Conservation (phyloP, 2,113 vertebrate species). For the Crotophaga sulcirostris region DNA sequence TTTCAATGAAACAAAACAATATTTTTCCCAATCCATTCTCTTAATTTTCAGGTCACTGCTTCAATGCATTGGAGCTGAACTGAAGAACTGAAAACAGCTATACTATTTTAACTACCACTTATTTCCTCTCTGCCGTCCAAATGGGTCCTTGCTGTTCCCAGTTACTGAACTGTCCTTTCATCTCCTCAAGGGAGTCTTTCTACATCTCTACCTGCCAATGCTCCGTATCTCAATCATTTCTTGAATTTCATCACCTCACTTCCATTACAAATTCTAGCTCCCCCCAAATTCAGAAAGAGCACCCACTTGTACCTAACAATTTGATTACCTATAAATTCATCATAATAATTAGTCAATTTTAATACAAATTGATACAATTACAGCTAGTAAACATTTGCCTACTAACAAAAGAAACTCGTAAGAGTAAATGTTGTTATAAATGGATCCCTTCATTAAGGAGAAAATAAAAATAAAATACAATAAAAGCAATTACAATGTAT, state of each 20-base stretch:
- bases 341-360: too few relatives aligned
- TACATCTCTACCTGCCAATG: background rate
- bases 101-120: conserved; percentile 1
- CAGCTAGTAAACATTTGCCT: background rate
- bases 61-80: background rate
- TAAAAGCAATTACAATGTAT: background rate
- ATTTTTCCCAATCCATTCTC: background rate
- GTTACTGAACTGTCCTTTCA: conserved; percentile 32
- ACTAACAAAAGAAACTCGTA: background rate
- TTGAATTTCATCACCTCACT: background rate
- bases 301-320: background rate
- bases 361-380: background rate
- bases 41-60: conserved; percentile 1
- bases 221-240: background rate
- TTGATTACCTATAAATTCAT: too few relatives aligned
- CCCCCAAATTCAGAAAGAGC: background rate
- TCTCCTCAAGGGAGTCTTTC: conserved; percentile 37
- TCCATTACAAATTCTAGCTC: background rate
- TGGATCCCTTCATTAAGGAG: background rate
- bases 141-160: background rate
- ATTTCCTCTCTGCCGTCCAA: conserved; percentile 20
- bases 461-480: background rate
- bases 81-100: background rate
- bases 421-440: background rate
- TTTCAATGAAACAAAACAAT: background rate